phyloP scores from a whole-genome alignment of 1,140 invertebrate genomes.

The Euura lappo region DNA sequence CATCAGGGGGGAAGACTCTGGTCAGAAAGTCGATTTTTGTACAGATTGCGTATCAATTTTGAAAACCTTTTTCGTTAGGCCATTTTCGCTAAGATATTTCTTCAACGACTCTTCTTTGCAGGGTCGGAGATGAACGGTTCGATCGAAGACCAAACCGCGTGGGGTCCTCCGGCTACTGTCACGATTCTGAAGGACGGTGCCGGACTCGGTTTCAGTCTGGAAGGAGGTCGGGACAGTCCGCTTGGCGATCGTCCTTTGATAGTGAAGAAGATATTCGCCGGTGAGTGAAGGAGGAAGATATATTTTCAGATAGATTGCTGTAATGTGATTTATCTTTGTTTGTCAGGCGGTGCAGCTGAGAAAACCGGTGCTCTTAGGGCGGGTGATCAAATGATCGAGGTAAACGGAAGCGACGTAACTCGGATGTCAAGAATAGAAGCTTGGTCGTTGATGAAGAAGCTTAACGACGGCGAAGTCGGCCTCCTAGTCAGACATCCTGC shows the following conservation, averaged over 20 bases:
- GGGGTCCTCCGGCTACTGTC: slow-evolving; percentile 61
- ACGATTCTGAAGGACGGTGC: slow-evolving; percentile 84
- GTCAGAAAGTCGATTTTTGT: no score
- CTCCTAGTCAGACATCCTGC: slow-evolving; percentile 62
- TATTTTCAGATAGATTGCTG: no score
- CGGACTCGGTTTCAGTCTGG: slow-evolving; percentile 90
- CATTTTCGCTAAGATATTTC: slow-evolving; percentile 4
- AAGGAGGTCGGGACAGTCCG: slow-evolving; percentile 90
- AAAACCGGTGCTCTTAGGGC: slow-evolving; percentile 83
- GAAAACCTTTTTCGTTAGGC: slow-evolving; percentile 6
- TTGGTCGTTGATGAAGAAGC: slow-evolving; percentile 90
- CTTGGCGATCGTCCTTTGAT: slow-evolving; percentile 84
- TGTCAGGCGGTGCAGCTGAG: slow-evolving; percentile 86
- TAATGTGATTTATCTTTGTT: slow-evolving; percentile 17
- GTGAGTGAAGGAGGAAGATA: slow-evolving; percentile 58
- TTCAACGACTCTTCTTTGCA: slow-evolving; percentile 18
- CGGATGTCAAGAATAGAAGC: slow-evolving; percentile 89
- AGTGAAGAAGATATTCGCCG: slow-evolving; percentile 91
- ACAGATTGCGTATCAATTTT: not conserved
- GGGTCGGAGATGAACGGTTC: slow-evolving; percentile 44
- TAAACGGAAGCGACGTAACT: slow-evolving; percentile 81
- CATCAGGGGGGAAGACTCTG: no score
- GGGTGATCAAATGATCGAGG: slow-evolving; percentile 84
- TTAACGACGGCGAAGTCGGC: slow-evolving; percentile 80
- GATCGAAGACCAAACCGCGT: slow-evolving; percentile 39